These are phyloP conservation scores for Perca fluviatilis DNA, from an alignment of 2,113 vertebrate species.

Conservation along the genomic window DNA sequence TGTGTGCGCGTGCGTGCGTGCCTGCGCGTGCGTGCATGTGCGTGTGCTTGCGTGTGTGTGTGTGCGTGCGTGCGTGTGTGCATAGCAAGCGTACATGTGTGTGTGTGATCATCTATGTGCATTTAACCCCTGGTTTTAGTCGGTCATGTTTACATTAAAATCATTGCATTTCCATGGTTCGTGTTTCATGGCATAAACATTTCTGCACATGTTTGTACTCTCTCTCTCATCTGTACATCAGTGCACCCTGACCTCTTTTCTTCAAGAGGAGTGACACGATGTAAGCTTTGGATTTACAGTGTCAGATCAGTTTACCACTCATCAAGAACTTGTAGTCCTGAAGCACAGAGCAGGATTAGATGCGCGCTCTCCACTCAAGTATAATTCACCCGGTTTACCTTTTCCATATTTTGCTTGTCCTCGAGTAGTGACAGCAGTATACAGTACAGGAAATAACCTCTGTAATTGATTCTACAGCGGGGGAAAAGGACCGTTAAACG, in stretches of 20 bases:
- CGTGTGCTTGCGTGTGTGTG: neutral
- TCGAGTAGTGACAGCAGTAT: neutral
- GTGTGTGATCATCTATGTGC: slow-evolving; percentile 9
- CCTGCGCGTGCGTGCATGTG: slow-evolving; percentile 1
- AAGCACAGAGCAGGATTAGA: slow-evolving; percentile 7
- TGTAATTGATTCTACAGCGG: neutral
- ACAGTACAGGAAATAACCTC: slow-evolving; percentile 4
- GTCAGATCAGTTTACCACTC: slow-evolving; percentile 50
- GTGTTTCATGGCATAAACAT: slow-evolving; percentile 54
- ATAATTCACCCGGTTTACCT: neutral
- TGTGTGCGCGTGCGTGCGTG: neutral
- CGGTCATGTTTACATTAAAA: slow-evolving; percentile 45
- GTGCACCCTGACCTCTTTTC: neutral
- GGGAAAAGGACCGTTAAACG: neutral
- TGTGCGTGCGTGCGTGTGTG: neutral
- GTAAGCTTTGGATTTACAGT: slow-evolving; percentile 31
- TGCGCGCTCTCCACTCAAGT: neutral
- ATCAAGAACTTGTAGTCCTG: neutral
- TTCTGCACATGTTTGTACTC: slow-evolving; percentile 48
- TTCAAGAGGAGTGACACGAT: slow-evolving; percentile 11
- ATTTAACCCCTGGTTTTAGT: slow-evolving; percentile 54
- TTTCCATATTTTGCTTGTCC: neutral
- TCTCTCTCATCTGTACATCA: slow-evolving; percentile 26
- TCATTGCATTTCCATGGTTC: slow-evolving; percentile 39
- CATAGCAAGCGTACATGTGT: slow-evolving; percentile 2